Conservation (phyloP, 2,888 invertebrate species). For the Chloroclysta siterata region DNA sequence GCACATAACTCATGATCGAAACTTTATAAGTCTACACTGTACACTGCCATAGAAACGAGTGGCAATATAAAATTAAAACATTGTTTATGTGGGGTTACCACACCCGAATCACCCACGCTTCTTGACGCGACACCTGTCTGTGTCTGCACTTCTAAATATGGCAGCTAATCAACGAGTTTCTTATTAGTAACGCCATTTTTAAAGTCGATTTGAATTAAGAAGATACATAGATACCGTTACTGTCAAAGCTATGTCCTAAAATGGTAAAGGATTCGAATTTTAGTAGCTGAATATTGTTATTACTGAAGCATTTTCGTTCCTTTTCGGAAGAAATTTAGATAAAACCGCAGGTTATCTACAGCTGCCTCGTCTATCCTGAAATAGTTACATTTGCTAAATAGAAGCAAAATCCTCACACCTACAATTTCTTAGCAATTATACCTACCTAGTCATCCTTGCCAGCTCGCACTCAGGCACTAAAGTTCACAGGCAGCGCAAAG, state of each 20-base stretch:
- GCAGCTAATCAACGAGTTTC: constrained; percentile 45
- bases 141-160: constrained; percentile 39
- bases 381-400: too few species aligned
- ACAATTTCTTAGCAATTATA: neutral
- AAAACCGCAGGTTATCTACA: too few species aligned
- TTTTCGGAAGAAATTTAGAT: too few species aligned
- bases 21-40: constrained; percentile 51
- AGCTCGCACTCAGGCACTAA: constrained; percentile 31
- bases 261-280: neutral
- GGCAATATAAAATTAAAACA: constrained; percentile 62
- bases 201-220: constrained; percentile 25
- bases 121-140: constrained; percentile 36
- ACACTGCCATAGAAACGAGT: constrained; percentile 59
- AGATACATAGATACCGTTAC: constrained; percentile 17
- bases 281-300: neutral
- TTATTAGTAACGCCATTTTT: constrained; percentile 39
- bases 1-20: constrained; percentile 70
- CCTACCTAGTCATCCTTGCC: constrained; percentile 7
- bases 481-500: constrained; percentile 45
- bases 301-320: neutral
- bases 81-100: constrained; percentile 64
- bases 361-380: too few species aligned
- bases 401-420: neutral
- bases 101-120: constrained; percentile 72
- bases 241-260: constrained; percentile 21